These are phyloP conservation scores for Xyliphius kryptos DNA, from an alignment of 2,113 vertebrate genomes.

Conservation along the genomic window DNA sequence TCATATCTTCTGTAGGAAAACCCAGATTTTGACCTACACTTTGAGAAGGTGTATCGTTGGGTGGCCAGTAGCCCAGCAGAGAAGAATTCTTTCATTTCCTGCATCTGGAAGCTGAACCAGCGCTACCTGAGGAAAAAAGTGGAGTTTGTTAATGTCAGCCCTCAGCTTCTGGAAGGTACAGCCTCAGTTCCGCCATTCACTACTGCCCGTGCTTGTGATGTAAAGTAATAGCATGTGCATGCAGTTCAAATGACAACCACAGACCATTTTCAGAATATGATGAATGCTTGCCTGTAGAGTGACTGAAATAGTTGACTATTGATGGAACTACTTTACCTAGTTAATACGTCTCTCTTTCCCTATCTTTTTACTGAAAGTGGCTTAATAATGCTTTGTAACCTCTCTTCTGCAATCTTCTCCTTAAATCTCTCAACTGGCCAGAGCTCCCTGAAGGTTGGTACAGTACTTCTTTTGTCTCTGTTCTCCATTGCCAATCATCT, in stretches of 20 bases:
- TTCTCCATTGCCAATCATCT: conserved; percentile 46
- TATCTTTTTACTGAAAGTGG: no score
- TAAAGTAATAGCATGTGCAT: no score
- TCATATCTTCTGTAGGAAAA: conserved; percentile 70
- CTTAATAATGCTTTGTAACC: conserved; percentile 67
- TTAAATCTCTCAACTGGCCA: conserved; percentile 86
- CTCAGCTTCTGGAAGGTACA: conserved; percentile 94
- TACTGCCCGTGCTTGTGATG: no score
- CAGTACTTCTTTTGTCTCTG: conserved; percentile 66
- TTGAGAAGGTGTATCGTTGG: conserved; percentile 97
- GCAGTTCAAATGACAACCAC: no score
- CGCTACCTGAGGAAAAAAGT: conserved; percentile 96
- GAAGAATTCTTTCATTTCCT: conserved; percentile 95
- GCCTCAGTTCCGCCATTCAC: no score
- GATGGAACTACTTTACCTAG: no score
- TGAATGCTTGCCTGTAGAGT: no score
- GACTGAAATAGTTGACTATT: no score
- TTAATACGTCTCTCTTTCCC: no score
- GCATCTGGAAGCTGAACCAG: conserved; percentile 97
- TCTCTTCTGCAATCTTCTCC: conserved; percentile 84
- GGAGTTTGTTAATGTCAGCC: conserved; percentile 93
- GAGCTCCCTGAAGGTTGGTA: conserved; percentile 99
- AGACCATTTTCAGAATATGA: no score
- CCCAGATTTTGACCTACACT: conserved; percentile 96
- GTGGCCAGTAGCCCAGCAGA: conserved; percentile 92